Evolutionary conservation across 2,797 vertebrate genomes (phyloP).

Genomic region (Epinephelus malabaricus): DNA sequence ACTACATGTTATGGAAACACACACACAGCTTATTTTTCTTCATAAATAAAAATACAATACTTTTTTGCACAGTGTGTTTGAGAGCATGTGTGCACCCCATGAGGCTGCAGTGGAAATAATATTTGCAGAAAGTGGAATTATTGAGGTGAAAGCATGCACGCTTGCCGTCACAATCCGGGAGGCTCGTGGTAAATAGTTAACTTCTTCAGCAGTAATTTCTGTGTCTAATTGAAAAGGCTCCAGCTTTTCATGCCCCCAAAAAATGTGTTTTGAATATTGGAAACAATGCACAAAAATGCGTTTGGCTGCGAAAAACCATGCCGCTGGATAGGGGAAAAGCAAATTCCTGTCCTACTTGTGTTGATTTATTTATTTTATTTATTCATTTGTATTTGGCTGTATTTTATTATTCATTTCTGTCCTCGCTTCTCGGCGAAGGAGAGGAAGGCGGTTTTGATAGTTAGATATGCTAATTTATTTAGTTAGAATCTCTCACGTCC

Average conservation of each 20-base stretch:
- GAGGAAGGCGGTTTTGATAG: conserved; percentile 81
- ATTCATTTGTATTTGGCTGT: conserved; percentile 72
- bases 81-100: conserved; percentile 16
- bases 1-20: conserved; percentile 28
- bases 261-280: conserved; percentile 64
- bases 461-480: conserved; percentile 93
- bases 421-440: conserved; percentile 71
- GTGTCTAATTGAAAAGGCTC: conserved; percentile 55
- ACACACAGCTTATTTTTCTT: conserved; percentile 19
- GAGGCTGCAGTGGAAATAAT: conserved; percentile 37
- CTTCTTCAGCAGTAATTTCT: conserved; percentile 53
- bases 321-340: conserved; percentile 40
- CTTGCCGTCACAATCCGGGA: conserved; percentile 33
- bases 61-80: conserved; percentile 17
- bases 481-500: conserved; percentile 92
- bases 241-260: conserved; percentile 42
- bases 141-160: not conserved
- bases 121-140: conserved; percentile 43
- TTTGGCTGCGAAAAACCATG: conserved; percentile 57
- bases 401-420: conserved; percentile 84
- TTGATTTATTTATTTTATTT: conserved; percentile 70
- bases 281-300: conserved; percentile 61
- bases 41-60: conserved; percentile 14
- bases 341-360: conserved; percentile 43
- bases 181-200: conserved; percentile 62